Base-by-base conservation (phyloP, 2,888 invertebrate genomes). In the Calameuta filiformis region DNA sequence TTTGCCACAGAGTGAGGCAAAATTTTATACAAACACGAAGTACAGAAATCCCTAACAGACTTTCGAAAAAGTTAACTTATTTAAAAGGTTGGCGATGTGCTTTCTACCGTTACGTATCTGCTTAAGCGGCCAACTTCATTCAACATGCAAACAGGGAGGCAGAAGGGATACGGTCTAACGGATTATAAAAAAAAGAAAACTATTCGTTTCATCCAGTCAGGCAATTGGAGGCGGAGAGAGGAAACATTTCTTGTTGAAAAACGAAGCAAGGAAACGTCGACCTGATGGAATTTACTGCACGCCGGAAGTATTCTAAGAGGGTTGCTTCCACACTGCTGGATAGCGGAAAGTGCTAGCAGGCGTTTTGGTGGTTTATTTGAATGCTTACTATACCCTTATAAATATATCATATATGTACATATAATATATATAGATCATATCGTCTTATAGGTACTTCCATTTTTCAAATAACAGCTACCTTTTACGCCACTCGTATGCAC, bases 251-350 rank as follows among this genome's bases (percentile, higher is more conserved):
- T 80, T 81, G 82, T 83, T 82, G 83, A 83, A 85, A 75, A 77
- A 74, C 75, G 69, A 78, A 73, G 79, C 40, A 76, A 75, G 73
- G 78, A 76, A 56, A 77, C 69, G 82, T 82, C 84, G 83, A 80
- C 85, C 82, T 85, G 84, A 86, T 88, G 87, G 86, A 89, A 89
- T 89, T 88, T 88, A 89, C 86, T 85, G 87, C 85, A 85, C 83
- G 84, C 85, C 87, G 87, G 87, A 88, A 89, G 87, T 88, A 87
- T 89, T 90, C 87, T 83, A 85, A 87, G 88, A 90, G 87, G 87
- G 87, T 86, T 87, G 87, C 88, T 89, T 88, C 88, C 86, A 87
- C 85, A 83, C 85, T 86, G 87, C 83, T 87, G 87, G 85, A 88
- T 88, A 85, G 79, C 82, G 83, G 85, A 86, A 86, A 86, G 84